These are phyloP conservation scores for Anisognathus igniventris DNA, from an alignment of 2,797 vertebrate species.

Conservation along the genomic window DNA sequence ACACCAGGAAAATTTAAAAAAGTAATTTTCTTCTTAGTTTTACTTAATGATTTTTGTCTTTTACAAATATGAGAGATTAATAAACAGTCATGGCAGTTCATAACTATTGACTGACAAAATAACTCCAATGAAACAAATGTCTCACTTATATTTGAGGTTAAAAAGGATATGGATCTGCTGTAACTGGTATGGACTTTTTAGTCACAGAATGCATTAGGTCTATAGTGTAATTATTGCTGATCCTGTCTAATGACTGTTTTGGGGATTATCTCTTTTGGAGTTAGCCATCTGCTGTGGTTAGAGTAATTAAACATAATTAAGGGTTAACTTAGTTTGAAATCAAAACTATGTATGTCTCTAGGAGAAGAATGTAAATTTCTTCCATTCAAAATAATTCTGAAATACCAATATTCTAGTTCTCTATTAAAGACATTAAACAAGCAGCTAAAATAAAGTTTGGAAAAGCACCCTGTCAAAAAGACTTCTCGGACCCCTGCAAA, in stretches of 20 bases:
- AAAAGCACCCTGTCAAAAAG: background rate
- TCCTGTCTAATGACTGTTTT: slow-evolving; percentile 89
- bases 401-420: background rate
- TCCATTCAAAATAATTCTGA: background rate
- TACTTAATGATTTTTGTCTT: background rate
- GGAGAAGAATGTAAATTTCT: background rate
- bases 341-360: background rate
- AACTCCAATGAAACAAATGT: background rate
- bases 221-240: slow-evolving; percentile 87
- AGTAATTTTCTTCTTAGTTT: background rate
- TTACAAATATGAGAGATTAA: background rate
- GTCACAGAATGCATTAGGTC: slow-evolving; percentile 72
- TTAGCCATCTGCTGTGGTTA: slow-evolving; percentile 87
- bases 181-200: background rate
- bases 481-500: background rate
- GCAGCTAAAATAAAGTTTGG: background rate
- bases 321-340: slow-evolving; percentile 45
- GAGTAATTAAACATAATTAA: slow-evolving; percentile 54
- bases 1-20: background rate
- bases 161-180: background rate
- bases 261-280: slow-evolving; percentile 85
- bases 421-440: background rate
- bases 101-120: background rate
- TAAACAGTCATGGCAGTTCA: background rate
- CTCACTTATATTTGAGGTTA: background rate